Percentiles rank a stretch among this genome's conserved stretches.
These are phyloP conservation scores for Procambarus clarkii DNA, from an alignment of 1,140 invertebrate species.

Conservation along the genomic window DNA sequence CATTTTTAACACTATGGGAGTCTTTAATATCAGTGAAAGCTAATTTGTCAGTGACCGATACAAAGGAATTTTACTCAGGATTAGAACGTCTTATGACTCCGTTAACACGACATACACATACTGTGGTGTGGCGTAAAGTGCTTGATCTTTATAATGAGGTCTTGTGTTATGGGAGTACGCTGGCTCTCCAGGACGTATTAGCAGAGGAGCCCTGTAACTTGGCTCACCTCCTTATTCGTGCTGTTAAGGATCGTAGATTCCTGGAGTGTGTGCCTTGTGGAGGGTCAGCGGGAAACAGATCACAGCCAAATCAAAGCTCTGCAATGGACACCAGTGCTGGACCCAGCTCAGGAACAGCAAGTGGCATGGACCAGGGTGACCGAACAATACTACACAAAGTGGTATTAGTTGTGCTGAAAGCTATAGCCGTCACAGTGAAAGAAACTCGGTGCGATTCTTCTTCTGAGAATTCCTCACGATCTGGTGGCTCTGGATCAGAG, in stretches of 20 bases:
- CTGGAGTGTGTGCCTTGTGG: constrained; percentile 83
- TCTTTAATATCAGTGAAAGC: constrained; percentile 93
- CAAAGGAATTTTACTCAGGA: constrained; percentile 90
- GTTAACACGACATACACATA: constrained; percentile 84
- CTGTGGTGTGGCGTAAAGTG: constrained; percentile 89
- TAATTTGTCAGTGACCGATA: constrained; percentile 91
- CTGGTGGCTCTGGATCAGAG: constrained; percentile 73
- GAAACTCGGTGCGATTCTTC: constrained; percentile 86
- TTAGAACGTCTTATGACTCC: constrained; percentile 87
- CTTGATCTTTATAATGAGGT: constrained; percentile 91
- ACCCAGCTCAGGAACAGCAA: constrained; percentile 52
- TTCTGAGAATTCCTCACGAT: constrained; percentile 82
- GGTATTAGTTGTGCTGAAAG: constrained; percentile 89
- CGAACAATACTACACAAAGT: constrained; percentile 87
- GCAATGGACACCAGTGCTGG: constrained; percentile 26
- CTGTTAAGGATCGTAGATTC: constrained; percentile 88
- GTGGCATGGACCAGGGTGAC: constrained; percentile 76
- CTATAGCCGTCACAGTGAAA: constrained; percentile 91
- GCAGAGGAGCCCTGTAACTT: constrained; percentile 91
- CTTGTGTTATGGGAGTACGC: constrained; percentile 90
- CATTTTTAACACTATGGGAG: constrained; percentile 90
- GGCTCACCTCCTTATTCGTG: constrained; percentile 88
- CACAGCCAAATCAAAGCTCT: constrained; percentile 66
- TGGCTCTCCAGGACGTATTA: constrained; percentile 89
- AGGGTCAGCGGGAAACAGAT: constrained; percentile 73